phyloP scores from a whole-genome alignment of 2,797 vertebrate genomes.

The Micropoecilia bifurca region DNA sequence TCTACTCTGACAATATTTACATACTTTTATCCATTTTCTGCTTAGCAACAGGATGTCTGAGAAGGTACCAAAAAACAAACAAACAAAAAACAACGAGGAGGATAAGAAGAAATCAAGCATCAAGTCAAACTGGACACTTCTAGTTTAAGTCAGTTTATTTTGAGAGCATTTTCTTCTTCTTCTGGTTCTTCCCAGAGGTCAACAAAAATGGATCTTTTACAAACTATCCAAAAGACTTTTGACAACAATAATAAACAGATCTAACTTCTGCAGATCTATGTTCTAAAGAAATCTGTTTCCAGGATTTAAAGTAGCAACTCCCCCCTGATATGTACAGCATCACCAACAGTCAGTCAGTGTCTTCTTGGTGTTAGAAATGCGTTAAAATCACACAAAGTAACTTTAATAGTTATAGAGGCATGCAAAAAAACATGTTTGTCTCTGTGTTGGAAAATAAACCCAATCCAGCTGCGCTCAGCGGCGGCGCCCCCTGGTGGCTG shows the following conservation, averaged over 20 bases:
- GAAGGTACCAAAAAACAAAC: neutral
- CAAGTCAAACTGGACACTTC: neutral
- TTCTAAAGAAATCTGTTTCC: slow-evolving; percentile 64
- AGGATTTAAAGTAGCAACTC: slow-evolving; percentile 53
- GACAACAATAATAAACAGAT: slow-evolving; percentile 37
- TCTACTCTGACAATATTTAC: neutral
- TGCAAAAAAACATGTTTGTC: slow-evolving; percentile 64
- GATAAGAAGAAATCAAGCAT: neutral
- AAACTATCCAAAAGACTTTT: slow-evolving; percentile 65
- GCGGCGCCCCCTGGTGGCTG: slow-evolving; percentile 46
- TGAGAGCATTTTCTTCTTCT: slow-evolving; percentile 54
- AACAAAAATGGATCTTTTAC: slow-evolving; percentile 69
- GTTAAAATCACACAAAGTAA: slow-evolving; percentile 74
- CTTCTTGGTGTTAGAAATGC: slow-evolving; percentile 56
- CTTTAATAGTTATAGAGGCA: slow-evolving; percentile 67
- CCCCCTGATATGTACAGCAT: slow-evolving; percentile 73
- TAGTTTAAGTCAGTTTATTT: slow-evolving; percentile 78
- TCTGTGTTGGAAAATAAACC: slow-evolving; percentile 42
- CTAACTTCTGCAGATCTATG: slow-evolving; percentile 61
- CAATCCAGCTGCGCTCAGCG: slow-evolving; percentile 14
- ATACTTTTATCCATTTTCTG: neutral
- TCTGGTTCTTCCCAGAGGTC: slow-evolving; percentile 59
- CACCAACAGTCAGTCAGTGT: slow-evolving; percentile 61
- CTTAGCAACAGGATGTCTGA: neutral
- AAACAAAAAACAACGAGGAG: neutral